A percentile compares a stretch with the other conserved stretches of the same genome.
These are phyloP conservation scores for Maccullochella peelii DNA, from an alignment of 2,113 vertebrate species.

Conservation along the genomic window DNA sequence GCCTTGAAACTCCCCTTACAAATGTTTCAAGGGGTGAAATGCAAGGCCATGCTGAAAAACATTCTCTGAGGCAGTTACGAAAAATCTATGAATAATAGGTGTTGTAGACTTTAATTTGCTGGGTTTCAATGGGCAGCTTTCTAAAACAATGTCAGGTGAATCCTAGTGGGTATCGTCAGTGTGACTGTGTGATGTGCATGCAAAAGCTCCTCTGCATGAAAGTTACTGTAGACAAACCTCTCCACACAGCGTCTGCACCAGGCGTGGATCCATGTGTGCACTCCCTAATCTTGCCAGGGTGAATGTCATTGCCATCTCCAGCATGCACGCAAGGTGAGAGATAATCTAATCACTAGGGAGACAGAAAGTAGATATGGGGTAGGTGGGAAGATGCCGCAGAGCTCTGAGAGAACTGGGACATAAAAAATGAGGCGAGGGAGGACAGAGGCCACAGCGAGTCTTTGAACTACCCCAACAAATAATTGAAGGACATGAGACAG, in stretches of 20 bases:
- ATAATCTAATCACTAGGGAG: conserved; percentile 59
- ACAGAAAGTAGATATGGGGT: conserved; percentile 29
- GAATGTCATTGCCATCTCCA: conserved; percentile 46
- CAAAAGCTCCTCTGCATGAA: conserved; percentile 12
- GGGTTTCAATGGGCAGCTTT: neutral
- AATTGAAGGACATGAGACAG: conserved; percentile 29
- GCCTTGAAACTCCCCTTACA: neutral
- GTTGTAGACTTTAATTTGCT: neutral
- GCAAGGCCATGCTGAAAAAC: neutral
- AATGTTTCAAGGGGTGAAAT: neutral
- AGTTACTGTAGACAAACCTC: neutral
- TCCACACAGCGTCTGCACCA: neutral
- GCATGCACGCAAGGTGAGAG: conserved; percentile 27
- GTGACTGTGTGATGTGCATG: conserved; percentile 25
- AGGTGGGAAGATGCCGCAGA: neutral
- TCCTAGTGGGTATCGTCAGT: neutral
- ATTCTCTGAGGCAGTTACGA: neutral
- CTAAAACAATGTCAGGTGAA: conserved; percentile 8
- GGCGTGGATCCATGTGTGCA: conserved; percentile 22
- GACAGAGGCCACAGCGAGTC: conserved; percentile 5
- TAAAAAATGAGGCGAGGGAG: neutral
- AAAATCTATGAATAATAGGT: neutral
- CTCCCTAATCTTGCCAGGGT: conserved; percentile 35
- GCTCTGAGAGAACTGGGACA: conserved; percentile 4
- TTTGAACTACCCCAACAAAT: conserved; percentile 52